Conservation (phyloP, 2,797 vertebrate species). For the Xerus rutilus region DNA sequence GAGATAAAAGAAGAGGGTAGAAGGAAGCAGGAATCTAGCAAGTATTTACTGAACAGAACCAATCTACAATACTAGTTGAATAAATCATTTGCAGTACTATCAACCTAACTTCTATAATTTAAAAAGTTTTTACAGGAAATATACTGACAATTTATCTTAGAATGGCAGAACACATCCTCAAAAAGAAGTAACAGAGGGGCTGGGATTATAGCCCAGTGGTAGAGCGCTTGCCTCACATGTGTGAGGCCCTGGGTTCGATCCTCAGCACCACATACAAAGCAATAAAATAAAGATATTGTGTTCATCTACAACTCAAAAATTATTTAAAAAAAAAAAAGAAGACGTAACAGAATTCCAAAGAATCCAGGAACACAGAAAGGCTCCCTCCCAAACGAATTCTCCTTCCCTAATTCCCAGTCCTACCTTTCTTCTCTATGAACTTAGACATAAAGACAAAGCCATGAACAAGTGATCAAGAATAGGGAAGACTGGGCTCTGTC, state of each 20-base stretch:
- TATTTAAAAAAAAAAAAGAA: too few species aligned
- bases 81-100: neutral
- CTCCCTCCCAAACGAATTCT: neutral
- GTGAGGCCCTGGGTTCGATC: too few species aligned
- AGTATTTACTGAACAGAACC: neutral
- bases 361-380: neutral
- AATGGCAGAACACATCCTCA: neutral
- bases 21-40: neutral
- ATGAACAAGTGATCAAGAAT: constrained; percentile 20
- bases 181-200: constrained; percentile 6
- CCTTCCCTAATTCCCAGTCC: neutral
- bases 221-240: too few species aligned
- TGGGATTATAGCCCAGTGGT: too few species aligned
- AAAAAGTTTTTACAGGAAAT: neutral
- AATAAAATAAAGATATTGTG: too few species aligned
- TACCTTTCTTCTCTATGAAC: constrained; percentile 28
- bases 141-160: neutral
- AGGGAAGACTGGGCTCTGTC: neutral
- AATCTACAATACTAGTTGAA: neutral
- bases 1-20: neutral
- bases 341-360: constrained; percentile 24
- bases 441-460: constrained; percentile 29
- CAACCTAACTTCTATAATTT: constrained; percentile 15
- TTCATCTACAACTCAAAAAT: too few species aligned
- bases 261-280: too few species aligned